Base-by-base conservation (phyloP, 2,888 invertebrate genomes). In the Bellardia bayeri region DNA sequence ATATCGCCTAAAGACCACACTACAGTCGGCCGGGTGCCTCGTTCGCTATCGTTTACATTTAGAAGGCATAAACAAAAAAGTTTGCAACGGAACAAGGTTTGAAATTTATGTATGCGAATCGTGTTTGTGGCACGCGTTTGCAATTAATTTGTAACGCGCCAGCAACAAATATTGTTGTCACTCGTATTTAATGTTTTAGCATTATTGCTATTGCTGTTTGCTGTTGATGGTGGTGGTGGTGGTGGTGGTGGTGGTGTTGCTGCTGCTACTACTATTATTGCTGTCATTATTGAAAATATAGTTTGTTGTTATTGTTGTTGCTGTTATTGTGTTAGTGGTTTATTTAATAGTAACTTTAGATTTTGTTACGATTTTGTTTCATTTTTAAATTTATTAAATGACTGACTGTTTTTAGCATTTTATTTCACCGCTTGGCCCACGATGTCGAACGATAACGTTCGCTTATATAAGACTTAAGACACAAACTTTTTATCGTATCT, bases 91-190 rank as follows among this genome's bases (percentile, higher is more conserved):
- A 82, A 74, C 58, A 74, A 56, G 66, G 33, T 23, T 74, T 4
- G 75, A 33, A 80, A 76, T 87, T 87, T 87, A 85, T 87, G 79
- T 87, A 87, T 85, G 79, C 87, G 85, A 87, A 85, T 82, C 85
- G 87, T 87, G 87, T 87, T 87, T 85, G 82, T 79, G 85, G 87
- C 87, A 87, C 87, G 87, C 87, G 87, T 82, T 82, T 69, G 87
- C 87, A 87, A 87, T 87, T 87, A 87, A 87, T 87, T 87, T 87
- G 85, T 85, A 87, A 87, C 87, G 85, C 85, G 85, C 87, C 87
- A 85, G 82, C 79, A 85, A 87, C 85, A 87, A 85, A 85, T 82
- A 85, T 85, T 85, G 85, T 82, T 87, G 85, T 87, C 82, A 82
- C 75, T 78, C 76, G 82, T 88, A 85, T 78, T 82, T 54, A 78